These are phyloP conservation scores for Tragelaphus eurycerus DNA, from an alignment of 2,797 vertebrate genomes.

Conservation along the genomic window DNA sequence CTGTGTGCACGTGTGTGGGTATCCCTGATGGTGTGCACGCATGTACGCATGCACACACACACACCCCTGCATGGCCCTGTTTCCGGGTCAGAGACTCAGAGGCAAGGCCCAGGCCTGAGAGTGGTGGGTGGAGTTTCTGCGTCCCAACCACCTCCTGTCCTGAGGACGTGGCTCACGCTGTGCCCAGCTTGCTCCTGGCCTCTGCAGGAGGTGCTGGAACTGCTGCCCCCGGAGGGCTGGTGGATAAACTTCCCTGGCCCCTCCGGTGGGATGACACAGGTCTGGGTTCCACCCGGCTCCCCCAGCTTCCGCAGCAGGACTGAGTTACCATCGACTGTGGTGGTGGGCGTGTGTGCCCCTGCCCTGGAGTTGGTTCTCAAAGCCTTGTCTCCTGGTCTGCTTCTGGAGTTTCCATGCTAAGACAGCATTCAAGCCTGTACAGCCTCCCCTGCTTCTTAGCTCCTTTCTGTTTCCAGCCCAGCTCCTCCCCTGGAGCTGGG, in stretches of 20 bases:
- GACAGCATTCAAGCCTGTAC: neutral
- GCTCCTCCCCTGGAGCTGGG: neutral
- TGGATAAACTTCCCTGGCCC: neutral
- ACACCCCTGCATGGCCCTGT: rapidly evolving
- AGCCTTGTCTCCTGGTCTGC: neutral
- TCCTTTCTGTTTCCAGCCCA: neutral
- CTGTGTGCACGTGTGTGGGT: rapidly evolving
- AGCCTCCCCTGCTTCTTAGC: neutral
- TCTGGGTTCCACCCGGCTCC: rapidly evolving
- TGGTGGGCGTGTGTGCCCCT: neutral
- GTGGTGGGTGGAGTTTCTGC: no score
- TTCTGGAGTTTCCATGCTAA: neutral
- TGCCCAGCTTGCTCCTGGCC: neutral
- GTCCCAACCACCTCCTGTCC: neutral
- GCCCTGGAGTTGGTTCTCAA: neutral
- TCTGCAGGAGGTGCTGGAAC: neutral
- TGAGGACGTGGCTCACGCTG: rapidly evolving
- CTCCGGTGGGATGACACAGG: rapidly evolving
- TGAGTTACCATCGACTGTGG: neutral
- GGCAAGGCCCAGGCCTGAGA: neutral
- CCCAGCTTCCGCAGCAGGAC: neutral
- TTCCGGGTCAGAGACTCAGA: neutral
- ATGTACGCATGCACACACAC: rapidly evolving
- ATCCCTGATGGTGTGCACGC: neutral
- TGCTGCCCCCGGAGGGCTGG: neutral